phyloP scores from a whole-genome alignment of 2,797 vertebrate genomes.

The Rhinoraja longicauda region DNA sequence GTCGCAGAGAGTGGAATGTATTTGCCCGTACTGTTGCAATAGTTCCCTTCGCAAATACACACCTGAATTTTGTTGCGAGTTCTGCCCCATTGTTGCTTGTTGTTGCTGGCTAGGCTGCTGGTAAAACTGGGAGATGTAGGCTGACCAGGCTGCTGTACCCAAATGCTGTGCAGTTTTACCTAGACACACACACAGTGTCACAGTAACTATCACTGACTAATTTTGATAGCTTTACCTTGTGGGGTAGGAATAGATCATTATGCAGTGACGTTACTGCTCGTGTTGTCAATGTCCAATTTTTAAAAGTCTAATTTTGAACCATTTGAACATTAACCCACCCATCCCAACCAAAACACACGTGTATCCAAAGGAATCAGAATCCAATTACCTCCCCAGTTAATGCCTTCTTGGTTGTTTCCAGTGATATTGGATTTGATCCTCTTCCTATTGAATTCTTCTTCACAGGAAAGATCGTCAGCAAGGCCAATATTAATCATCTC shows the following conservation, averaged over 20 bases:
- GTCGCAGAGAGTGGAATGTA: not conserved
- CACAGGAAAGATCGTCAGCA: not conserved
- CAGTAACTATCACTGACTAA: slow-evolving; percentile 30
- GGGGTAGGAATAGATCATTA: slow-evolving; percentile 14
- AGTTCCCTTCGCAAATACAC: slow-evolving; percentile 19
- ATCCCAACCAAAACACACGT: not conserved
- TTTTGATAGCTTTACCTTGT: slow-evolving; percentile 7
- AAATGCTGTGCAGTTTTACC: slow-evolving; percentile 35
- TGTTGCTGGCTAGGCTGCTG: slow-evolving; percentile 33
- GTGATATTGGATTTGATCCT: not conserved
- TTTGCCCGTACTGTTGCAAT: not conserved
- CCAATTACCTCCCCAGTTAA: not conserved
- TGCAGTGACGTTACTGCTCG: not conserved
- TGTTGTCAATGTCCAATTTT: not conserved
- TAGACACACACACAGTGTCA: slow-evolving; percentile 36
- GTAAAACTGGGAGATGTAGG: slow-evolving; percentile 36
- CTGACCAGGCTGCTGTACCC: slow-evolving; percentile 36
- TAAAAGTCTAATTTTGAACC: not conserved
- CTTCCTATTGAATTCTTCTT: slow-evolving; percentile 21
- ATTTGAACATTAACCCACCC: not conserved
- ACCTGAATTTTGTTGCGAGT: slow-evolving; percentile 36
- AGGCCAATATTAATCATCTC: slow-evolving; percentile 1
- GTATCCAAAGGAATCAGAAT: not conserved
- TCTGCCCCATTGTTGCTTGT: slow-evolving; percentile 30
- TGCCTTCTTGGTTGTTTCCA: not conserved